A percentile compares a stretch with the other conserved stretches of the same genome.
Conservation (phyloP, 2,888 invertebrate genomes). For the Blastobasis adustella region DNA sequence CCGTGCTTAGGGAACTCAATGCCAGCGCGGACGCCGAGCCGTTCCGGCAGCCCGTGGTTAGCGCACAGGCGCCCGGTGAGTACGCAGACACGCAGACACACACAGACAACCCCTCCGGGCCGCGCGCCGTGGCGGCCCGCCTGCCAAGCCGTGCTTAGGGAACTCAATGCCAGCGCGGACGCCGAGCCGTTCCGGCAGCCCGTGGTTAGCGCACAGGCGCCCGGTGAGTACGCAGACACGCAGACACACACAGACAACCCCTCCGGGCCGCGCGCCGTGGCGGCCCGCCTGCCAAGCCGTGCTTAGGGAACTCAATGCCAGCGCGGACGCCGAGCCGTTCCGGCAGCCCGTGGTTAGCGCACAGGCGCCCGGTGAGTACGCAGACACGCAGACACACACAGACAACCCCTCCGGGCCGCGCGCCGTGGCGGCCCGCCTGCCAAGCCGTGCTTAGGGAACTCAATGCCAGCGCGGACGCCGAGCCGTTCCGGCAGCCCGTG, state of each 20-base stretch:
- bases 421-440: constrained; percentile 52
- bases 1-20: constrained; percentile 82
- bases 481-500: constrained; percentile 90
- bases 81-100: background rate
- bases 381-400: background rate
- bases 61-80: constrained; percentile 83
- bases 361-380: constrained; percentile 80
- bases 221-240: constrained; percentile 60
- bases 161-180: constrained; percentile 84
- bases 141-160: constrained; percentile 81
- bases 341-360: constrained; percentile 86
- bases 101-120: too few relatives aligned
- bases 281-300: constrained; percentile 73
- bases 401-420: too few relatives aligned
- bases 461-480: constrained; percentile 85
- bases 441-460: constrained; percentile 82
- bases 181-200: constrained; percentile 90
- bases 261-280: constrained; percentile 30
- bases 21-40: constrained; percentile 88
- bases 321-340: constrained; percentile 91
- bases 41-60: constrained; percentile 89
- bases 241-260: too few relatives aligned
- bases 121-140: constrained; percentile 25
- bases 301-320: constrained; percentile 81
- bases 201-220: constrained; percentile 86